phyloP scores from a whole-genome alignment of 2,888 invertebrate species.

The Cotesia congregata region DNA sequence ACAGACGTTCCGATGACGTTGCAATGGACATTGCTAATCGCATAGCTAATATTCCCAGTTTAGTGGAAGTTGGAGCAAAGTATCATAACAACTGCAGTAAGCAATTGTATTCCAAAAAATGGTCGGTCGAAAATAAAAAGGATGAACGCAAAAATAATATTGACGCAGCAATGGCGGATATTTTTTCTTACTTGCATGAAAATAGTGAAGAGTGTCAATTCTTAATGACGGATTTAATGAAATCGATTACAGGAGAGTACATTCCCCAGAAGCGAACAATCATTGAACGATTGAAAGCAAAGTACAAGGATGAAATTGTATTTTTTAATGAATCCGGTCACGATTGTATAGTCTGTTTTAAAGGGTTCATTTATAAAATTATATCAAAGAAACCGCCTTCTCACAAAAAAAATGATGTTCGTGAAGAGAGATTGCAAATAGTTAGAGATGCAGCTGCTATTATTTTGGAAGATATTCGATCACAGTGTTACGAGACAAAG shows the following conservation, averaged over 20 bases:
- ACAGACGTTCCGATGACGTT: conserved; percentile 14
- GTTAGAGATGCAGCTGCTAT: conserved; percentile 39
- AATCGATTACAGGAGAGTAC: conserved; percentile 23
- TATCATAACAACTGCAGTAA: conserved; percentile 32
- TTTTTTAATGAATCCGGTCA: conserved; percentile 3
- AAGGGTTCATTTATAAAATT: conserved; percentile 24
- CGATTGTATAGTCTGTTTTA: conserved; percentile 26
- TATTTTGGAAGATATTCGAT: conserved; percentile 37
- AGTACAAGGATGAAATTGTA: conserved; percentile 30
- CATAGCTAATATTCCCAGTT: conserved; percentile 22
- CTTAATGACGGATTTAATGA: conserved; percentile 26
- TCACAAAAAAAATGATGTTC: conserved; percentile 15
- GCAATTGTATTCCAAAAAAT: not conserved
- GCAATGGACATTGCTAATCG: conserved; percentile 15
- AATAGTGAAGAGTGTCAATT: conserved; percentile 36
- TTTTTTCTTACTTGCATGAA: conserved; percentile 25
- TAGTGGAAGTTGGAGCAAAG: conserved; percentile 21
- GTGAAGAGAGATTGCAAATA: conserved; percentile 30
- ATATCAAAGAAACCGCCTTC: conserved; percentile 24
- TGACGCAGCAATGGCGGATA: conserved; percentile 27
- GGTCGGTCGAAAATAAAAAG: not conserved
- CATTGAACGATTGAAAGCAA: conserved; percentile 22
- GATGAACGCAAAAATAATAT: conserved; percentile 12
- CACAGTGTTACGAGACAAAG: conserved; percentile 15
- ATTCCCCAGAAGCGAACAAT: conserved; percentile 23